Evolutionary conservation across 1,140 invertebrate genomes (phyloP), one percentile per base, ranked within the genome.

Genomic region (Maconellicoccus hirsutus): DNA sequence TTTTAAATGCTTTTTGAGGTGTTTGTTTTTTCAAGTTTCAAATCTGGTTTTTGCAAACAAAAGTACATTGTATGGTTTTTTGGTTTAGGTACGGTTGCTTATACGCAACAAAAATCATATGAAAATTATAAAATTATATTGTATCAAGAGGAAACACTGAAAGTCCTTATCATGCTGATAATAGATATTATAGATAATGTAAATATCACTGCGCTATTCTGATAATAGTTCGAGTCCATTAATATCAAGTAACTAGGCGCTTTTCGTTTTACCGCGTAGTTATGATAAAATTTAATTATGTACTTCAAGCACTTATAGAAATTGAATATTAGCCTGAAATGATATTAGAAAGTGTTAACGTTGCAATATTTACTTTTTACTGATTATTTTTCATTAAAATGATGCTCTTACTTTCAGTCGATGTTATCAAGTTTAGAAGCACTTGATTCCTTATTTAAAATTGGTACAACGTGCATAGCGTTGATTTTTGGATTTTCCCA

Each of bases 241-340:
- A 52, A 52, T 52, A 52, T 52, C 42, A 52, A 52, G 12, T 19
- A 52, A 52, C 42, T 16, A 6, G 16, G 42, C 42, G 42, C 4
- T 14, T 52, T 52, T 52, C 42, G 42, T 52, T 52, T 52, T 52
- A 52, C 42, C 42, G 42, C 42, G 42, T 52, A 52, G n/a, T 52
- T 52, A 52, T 16, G 10, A 52, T 52, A 8, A 52, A 52, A 52
- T 52, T 52, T 52, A 52, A 52, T 52, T 52, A 52, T 19, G 16
- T 52, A 52, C 29, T 52, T 8, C n/a, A 52, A 52, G 42, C 42
- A 52, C 42, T 52, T 52, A 16, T 16, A 16, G 42, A 52, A 52
- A 52, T 52, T 52, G 6, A 16, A 52, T 52, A 52, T 4, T 52
- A 8, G 12, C 6, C n/a, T 16, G 16, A 52, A 52, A 52, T 52